Base-by-base conservation (phyloP, 1,140 invertebrate genomes). In the Teleopsis dalmanni region DNA sequence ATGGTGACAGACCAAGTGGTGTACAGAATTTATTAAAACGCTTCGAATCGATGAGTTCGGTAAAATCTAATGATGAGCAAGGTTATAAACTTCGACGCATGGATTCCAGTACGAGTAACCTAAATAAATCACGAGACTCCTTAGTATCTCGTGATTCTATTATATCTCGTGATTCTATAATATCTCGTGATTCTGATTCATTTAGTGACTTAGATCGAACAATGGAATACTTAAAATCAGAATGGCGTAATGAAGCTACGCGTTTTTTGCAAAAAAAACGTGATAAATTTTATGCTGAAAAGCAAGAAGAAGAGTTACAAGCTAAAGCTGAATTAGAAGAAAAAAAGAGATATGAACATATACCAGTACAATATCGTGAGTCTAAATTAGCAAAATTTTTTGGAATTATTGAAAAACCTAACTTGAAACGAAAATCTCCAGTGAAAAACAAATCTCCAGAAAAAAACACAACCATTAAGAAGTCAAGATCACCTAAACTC, bases 191-290 rank as follows among this genome's bases (percentile, higher is more conserved):
- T 22, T 68, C 65, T 0, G 65, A 69, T 13, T 59, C 57, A 0
- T 54, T 69, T 53, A 69, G 58, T 36, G 65, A 69, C 50, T 46
- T 69, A 34, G 65, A 69, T 35, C 59, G 52, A 16, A 69, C 65
- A 3, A 69, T 69, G 63, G 65, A 68, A 11, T 65, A 69, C 35
- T 52, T 69, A 42, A 57, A 63, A 27, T 59, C 61, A 3, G 65
- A 66, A 45, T 69, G 65, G 65, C 64, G 63, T 19, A 69, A 49
- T 36, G 65, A 69, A 33, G 65, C 65, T 6, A 66, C 65, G 0
- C 66, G 66, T 29, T 69, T 69, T 21, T 36, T 69, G 35, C 62
- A 69, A 35, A 66, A 57, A 31, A 69, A 69, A 43, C 54, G 65
- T 0, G 53, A 62, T n/a, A 61, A 55, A 19, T 69, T 65, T 29